Conservation (phyloP, 1,140 invertebrate genomes). For the Conus betulinus region DNA sequence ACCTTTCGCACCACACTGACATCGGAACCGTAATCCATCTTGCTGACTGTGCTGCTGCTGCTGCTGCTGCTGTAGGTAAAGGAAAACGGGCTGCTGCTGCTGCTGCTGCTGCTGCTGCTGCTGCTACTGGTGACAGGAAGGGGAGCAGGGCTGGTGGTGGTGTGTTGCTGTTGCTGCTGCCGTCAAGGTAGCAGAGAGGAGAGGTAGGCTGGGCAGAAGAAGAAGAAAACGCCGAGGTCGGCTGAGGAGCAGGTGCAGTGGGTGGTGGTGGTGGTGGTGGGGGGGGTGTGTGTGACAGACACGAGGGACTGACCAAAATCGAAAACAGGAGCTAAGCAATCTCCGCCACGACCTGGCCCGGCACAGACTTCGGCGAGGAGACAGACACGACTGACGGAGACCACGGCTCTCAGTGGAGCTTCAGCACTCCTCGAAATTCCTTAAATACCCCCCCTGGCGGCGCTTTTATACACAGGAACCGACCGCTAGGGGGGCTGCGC, state of each 20-base stretch:
- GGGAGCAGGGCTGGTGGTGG: neutral
- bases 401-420: slow-evolving; percentile 34
- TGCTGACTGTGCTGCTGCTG: neutral
- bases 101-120: neutral
- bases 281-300: neutral
- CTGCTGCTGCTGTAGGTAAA: neutral
- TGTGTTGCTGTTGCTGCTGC: neutral
- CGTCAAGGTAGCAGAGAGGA: neutral
- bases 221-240: neutral
- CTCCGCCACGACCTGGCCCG: slow-evolving; percentile 24
- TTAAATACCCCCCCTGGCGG: slow-evolving; percentile 49
- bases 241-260: neutral
- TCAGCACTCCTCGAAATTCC: slow-evolving; percentile 43
- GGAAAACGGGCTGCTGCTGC: neutral
- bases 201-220: slow-evolving; percentile 17
- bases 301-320: neutral
- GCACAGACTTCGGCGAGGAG: slow-evolving; percentile 5
- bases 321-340: slow-evolving; percentile 4
- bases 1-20: slow-evolving; percentile 45
- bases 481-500: slow-evolving; percentile 11
- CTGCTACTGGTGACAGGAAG: neutral
- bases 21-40: slow-evolving; percentile 57
- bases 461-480: slow-evolving; percentile 38
- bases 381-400: slow-evolving; percentile 28
- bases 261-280: neutral